Evolutionary conservation across 1,140 invertebrate genomes (phyloP), one percentile per base, ranked within the genome.

Genomic region (Portunus trituberculatus): DNA sequence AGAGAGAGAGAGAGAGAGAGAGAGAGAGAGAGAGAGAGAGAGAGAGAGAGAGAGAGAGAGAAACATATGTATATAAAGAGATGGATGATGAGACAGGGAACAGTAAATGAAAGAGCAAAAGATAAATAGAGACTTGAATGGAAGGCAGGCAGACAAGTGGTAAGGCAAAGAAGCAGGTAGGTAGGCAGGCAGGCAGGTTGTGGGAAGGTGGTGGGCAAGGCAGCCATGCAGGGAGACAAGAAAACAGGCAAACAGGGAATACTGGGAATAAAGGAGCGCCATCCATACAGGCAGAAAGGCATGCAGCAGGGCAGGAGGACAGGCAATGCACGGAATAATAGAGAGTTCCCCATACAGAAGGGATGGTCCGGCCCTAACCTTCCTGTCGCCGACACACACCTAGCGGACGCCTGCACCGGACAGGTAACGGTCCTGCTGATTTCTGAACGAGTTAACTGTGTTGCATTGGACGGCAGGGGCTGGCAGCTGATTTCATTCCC

Each of bases 1-100:
- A 59, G 52, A 59, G 52, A 59, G 52, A 59, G 52, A 59, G 52
- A 59, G 52, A 59, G 52, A 59, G 52, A 59, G 52, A 59, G 52
- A 59, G 52, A 59, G 52, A 86, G 84, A 86, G 32, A 86, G 84
- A 87, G 14, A 87, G 86, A 87, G 14, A 87, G 86, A 87, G 28
- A 28, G 28, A 87, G 39, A 29, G 86, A 87, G 28, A 88, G 86
- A 46, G 28, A 28, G 86, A 46, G 86, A 88, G 86, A 25, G 8
- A 3, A 25, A 76, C 1, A 39, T 28, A 89, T 0, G 29, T 16
- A 32, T 4, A 39, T 25, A 76, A 20, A 76, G 20, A 76, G 67
- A 76, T 25, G n/a, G 67, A 76, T 25, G 20, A 20, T n/a, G 20
- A 76, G 67, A n/a, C 25, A 76, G 8, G 20, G n/a, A 76, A 25